Base-by-base conservation (phyloP, 2,113 vertebrate genomes). In the Lampris incognitus region DNA sequence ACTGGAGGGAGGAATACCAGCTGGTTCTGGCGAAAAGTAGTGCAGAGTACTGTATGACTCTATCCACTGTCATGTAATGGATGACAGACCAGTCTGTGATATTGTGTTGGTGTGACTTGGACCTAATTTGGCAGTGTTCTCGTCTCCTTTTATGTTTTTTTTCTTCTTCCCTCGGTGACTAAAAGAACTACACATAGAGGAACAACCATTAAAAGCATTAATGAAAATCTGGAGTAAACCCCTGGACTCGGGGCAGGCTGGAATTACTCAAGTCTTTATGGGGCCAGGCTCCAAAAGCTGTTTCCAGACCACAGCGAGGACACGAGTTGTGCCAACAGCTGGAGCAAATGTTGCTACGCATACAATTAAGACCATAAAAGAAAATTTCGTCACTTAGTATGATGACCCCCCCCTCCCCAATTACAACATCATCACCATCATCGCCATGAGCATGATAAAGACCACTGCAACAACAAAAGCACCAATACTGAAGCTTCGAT, bases 241-340 rank as follows among this genome's bases (percentile, higher is more conserved):
- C 77, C 64, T 61, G 72, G 56, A 44, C 69, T 65, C 74, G 65
- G 60, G 75, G 38, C 42, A 55, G 11, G 59, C 65, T 86, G 84
- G 82, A 87, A 79, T 70, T 11, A 76, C 73, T 87, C 51, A 40
- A 24, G 48, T 69, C 56, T 85, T 82, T 81, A 76, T 69, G 85
- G 69, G 49, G 59, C 44, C 36, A 66, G 56, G 13, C 51, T 5
- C 42, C 48, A 42, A 65, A 52, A 59, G 57, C 62, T 46, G 76
- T 68, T 60, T 63, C 66, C 66, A 87, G 56, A 60, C 74, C 71
- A 57, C 50, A 76, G 10, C n/a, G 69, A 79, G 56, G 1, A 71
- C 60, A 60, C 41, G 37, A 71, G 37, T 54, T 74, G 37, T 38
- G 48, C 39, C 38, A 66, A 39, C 13, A 54, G 24, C 68, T 58